Percentiles rank a stretch among this genome's conserved stretches.
phyloP scores from a whole-genome alignment of 2,797 vertebrate species.

The Acridotheres tristis region DNA sequence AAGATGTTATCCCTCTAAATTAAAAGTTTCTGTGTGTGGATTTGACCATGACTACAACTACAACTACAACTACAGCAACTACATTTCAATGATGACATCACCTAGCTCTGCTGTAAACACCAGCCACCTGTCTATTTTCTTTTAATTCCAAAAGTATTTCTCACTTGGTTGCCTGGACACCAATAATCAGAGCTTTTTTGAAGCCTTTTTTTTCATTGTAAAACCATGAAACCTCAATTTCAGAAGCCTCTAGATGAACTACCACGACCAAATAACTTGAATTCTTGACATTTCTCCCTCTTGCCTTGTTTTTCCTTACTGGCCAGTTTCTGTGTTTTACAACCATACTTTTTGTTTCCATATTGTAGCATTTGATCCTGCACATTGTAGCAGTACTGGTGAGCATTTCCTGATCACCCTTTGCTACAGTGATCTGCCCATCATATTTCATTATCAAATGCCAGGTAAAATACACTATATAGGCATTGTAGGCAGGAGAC shows the following conservation, averaged over 20 bases:
- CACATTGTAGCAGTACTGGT: accelerated
- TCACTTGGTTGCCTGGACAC: neutral
- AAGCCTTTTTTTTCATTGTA: neutral
- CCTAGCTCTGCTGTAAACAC: neutral
- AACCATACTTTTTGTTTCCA: neutral
- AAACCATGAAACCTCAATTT: neutral
- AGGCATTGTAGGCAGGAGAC: conserved; percentile 24
- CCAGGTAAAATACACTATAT: conserved; percentile 45
- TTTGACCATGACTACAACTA: neutral
- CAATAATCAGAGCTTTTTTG: neutral
- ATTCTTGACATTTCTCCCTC: neutral
- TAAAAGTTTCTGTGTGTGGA: neutral
- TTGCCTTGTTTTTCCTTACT: neutral
- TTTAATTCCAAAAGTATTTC: neutral
- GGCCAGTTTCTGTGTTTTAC: neutral
- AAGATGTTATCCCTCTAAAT: neutral
- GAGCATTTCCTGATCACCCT: neutral
- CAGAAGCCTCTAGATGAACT: neutral
- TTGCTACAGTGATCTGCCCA: neutral
- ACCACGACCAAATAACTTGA: neutral
- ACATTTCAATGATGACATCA: neutral
- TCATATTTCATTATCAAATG: conserved; percentile 40
- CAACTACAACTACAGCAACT: neutral
- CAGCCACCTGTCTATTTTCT: neutral
- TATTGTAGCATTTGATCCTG: neutral